A percentile compares a stretch with the other conserved stretches of the same genome.
phyloP scores from a whole-genome alignment of 1,140 invertebrate species.

The Musca vetustissima region DNA sequence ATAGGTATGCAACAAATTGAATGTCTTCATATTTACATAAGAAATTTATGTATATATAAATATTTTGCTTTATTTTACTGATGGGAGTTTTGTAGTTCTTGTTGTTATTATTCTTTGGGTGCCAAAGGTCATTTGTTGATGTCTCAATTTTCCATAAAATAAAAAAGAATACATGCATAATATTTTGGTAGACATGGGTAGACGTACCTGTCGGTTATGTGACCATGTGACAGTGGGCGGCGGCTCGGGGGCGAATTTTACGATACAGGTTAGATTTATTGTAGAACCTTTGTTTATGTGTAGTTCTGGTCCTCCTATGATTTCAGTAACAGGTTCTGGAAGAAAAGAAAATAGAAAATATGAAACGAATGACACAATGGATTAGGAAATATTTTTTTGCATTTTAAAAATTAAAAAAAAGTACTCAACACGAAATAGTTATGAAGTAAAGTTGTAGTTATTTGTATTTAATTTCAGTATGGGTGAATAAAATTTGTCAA shows the following conservation, averaged over 20 bases:
- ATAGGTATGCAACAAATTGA: background rate
- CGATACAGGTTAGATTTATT: slow-evolving; percentile 85
- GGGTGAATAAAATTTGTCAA: no score
- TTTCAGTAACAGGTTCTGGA: slow-evolving; percentile 81
- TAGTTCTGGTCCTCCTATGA: slow-evolving; percentile 76
- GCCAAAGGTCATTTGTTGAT: background rate
- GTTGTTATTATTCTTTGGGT: background rate
- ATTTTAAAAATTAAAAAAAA: no score
- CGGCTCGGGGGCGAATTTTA: slow-evolving; percentile 78
- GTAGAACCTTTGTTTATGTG: slow-evolving; percentile 85
- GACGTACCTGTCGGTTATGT: slow-evolving; percentile 73
- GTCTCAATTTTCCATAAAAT: background rate
- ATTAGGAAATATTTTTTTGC: no score
- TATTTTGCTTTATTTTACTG: background rate
- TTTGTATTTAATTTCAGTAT: no score
- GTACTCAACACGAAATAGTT: no score
- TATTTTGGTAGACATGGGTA: background rate
- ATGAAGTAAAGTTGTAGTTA: no score
- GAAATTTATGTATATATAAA: no score
- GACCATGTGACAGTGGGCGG: slow-evolving; percentile 78
- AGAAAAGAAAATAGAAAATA: slow-evolving; percentile 8
- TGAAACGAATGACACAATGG: no score
- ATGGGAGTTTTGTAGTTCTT: background rate
- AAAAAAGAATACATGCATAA: no score
- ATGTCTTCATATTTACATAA: background rate